These are phyloP conservation scores for Gonioctena quinquepunctata DNA, from an alignment of 1,140 invertebrate species.

Conservation along the genomic window DNA sequence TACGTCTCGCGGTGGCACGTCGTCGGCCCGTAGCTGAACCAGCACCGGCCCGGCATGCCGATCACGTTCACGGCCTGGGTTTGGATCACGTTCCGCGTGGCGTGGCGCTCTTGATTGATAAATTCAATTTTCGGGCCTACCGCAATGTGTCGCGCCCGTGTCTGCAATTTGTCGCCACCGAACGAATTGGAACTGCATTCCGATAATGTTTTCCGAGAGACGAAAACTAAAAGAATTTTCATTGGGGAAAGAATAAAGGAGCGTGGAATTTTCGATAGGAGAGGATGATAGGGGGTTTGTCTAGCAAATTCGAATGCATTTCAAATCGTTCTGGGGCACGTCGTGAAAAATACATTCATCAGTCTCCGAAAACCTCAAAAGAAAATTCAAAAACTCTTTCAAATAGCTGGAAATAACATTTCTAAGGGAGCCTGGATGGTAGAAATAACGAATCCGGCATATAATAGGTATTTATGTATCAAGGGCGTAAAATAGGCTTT, in stretches of 20 bases:
- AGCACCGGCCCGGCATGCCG: constrained; percentile 21
- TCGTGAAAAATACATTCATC: too few species aligned
- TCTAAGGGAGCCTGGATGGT: too few species aligned
- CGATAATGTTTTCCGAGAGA: background rate
- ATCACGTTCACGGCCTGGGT: constrained; percentile 27
- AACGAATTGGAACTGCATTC: constrained; percentile 1
- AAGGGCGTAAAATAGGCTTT: too few species aligned
- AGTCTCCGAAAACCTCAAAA: too few species aligned
- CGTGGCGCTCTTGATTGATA: constrained; percentile 31
- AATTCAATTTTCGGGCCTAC: constrained; percentile 40
- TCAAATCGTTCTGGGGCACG: too few species aligned
- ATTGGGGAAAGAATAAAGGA: background rate
- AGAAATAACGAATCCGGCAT: too few species aligned
- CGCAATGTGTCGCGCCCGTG: constrained; percentile 29
- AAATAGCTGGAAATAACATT: too few species aligned
- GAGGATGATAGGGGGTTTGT: too few species aligned
- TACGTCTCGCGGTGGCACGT: background rate
- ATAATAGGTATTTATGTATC: too few species aligned
- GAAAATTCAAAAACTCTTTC: too few species aligned
- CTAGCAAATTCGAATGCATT: too few species aligned
- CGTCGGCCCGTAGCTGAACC: constrained; percentile 8
- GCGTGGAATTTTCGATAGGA: background rate
- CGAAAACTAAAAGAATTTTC: background rate
- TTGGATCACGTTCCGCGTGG: constrained; percentile 14
- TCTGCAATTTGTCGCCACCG: constrained; percentile 7